Percentiles rank a stretch among this genome's conserved stretches.
Evolutionary conservation across 1,140 invertebrate species (phyloP).

Genomic region (Anastatus disparis): DNA sequence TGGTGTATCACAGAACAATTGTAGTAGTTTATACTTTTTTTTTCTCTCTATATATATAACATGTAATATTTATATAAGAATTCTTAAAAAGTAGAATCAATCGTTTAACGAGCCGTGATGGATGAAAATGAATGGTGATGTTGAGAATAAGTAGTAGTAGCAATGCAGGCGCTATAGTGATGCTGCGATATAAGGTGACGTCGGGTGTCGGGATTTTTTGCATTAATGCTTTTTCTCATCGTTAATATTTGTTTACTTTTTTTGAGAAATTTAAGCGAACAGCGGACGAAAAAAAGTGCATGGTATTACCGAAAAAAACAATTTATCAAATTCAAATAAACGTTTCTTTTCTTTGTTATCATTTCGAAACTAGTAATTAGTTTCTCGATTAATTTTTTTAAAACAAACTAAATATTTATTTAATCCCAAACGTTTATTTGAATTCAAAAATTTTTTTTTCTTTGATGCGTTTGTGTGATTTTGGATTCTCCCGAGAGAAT

Average conservation of each 20-base stretch:
- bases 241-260: neutral
- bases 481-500: constrained; percentile 17
- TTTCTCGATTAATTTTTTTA: neutral
- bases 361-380: neutral
- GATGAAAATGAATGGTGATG: constrained; percentile 60
- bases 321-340: constrained; percentile 9
- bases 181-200: constrained; percentile 58
- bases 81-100: constrained; percentile 58
- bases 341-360: too few species aligned
- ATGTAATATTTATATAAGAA: constrained; percentile 62
- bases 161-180: constrained; percentile 61
- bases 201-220: constrained; percentile 44
- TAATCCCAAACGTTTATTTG: neutral
- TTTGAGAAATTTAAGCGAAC: constrained; percentile 19
- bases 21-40: constrained; percentile 60
- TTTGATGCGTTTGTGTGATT: neutral
- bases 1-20: constrained; percentile 69
- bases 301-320: neutral
- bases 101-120: constrained; percentile 61
- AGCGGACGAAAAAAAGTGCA: constrained; percentile 12
- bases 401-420: neutral
- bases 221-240: constrained; percentile 1
- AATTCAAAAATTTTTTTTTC: neutral
- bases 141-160: constrained; percentile 45
- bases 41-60: constrained; percentile 49